phyloP scores from a whole-genome alignment of 2,113 vertebrate genomes.

The Barnardius zonarius region DNA sequence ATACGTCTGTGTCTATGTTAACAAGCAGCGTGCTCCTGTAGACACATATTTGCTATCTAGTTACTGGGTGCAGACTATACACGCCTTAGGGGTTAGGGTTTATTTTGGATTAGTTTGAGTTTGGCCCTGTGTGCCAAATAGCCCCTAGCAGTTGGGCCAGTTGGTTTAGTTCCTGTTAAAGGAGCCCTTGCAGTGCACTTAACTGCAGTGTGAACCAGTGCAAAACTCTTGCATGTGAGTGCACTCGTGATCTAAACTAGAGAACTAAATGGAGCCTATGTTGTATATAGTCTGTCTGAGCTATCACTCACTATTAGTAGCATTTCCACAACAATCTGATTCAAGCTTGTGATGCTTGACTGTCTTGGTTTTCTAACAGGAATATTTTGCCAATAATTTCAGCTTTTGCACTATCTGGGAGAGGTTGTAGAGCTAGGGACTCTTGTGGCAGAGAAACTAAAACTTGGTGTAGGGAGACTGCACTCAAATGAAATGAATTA shows the following conservation, averaged over 20 bases:
- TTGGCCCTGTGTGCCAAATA: background rate
- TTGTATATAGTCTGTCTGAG: background rate
- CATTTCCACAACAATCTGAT: background rate
- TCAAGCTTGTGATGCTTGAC: rapidly evolving
- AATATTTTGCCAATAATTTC: background rate
- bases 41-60: background rate
- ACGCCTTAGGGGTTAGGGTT: background rate
- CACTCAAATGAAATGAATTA: background rate
- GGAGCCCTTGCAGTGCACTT: background rate
- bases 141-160: background rate
- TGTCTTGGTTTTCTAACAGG: background rate
- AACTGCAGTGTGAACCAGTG: background rate
- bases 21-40: background rate
- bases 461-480: background rate
- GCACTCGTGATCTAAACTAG: background rate
- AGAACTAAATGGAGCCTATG: background rate
- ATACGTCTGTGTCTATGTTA: rapidly evolving
- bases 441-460: background rate
- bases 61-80: background rate
- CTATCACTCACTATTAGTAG: background rate
- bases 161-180: background rate
- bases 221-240: background rate
- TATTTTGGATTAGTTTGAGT: background rate
- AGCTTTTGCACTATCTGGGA: background rate
- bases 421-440: background rate